These are phyloP conservation scores for Struthidea cinerea DNA, from an alignment of 2,113 vertebrate genomes.

Conservation along the genomic window DNA sequence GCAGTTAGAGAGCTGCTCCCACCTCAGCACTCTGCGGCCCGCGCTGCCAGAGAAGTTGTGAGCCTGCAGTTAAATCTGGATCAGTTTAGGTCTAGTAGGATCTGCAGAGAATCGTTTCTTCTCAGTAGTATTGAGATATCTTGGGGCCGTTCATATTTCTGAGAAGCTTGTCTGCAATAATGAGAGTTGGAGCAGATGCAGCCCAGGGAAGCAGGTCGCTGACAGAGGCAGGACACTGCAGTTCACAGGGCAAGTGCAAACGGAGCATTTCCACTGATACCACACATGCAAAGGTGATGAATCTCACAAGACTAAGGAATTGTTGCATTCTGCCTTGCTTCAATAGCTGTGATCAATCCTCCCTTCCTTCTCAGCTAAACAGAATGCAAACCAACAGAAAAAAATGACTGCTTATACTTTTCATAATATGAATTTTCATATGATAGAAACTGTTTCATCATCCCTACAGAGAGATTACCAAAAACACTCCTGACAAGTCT, in stretches of 20 bases:
- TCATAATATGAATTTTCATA: not conserved
- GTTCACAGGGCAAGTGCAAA: not conserved
- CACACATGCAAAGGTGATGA: not conserved
- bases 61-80: not conserved
- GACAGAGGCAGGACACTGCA: not conserved
- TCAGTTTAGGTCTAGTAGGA: not conserved
- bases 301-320: not conserved
- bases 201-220: not conserved
- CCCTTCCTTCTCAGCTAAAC: not conserved
- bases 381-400: not conserved
- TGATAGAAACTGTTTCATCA: not conserved
- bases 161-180: not conserved
- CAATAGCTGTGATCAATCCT: not conserved
- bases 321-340: not conserved
- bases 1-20: no score
- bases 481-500: not conserved
- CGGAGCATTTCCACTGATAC: not conserved
- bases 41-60: not conserved
- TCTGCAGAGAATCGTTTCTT: not conserved
- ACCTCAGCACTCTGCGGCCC: fast-evolving
- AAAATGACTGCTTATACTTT: not conserved
- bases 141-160: not conserved
- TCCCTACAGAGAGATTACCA: not conserved
- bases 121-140: not conserved
- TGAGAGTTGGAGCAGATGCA: not conserved